Conservation (phyloP, 1,140 invertebrate species). For the Drosophila malerkotliana region DNA sequence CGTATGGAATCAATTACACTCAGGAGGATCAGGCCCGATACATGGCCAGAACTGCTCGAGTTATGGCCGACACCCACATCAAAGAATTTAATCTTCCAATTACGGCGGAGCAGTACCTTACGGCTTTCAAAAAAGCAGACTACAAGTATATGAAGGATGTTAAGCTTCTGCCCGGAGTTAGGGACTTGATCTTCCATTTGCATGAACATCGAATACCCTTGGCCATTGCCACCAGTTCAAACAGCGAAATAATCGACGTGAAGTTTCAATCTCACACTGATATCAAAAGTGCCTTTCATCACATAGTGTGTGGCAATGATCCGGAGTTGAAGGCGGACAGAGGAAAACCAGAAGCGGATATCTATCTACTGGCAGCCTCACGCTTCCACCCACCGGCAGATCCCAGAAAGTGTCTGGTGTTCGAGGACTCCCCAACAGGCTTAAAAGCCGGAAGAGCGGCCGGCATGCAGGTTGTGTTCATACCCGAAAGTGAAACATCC, state of each 20-base stretch:
- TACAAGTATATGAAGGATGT: neutral
- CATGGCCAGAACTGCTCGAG: conserved; percentile 11
- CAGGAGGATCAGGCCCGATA: conserved; percentile 7
- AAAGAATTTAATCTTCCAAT: conserved; percentile 29
- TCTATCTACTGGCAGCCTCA: conserved; percentile 93
- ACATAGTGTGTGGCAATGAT: conserved; percentile 93
- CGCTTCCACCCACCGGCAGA: conserved; percentile 90
- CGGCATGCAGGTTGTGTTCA: conserved; percentile 95
- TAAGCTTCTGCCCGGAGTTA: conserved; percentile 87
- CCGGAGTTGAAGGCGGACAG: conserved; percentile 89
- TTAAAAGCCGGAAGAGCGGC: conserved; percentile 90
- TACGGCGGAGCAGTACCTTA: neutral
- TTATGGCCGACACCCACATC: neutral
- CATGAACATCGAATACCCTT: conserved; percentile 91
- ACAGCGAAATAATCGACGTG: conserved; percentile 86
- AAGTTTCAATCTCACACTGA: conserved; percentile 90
- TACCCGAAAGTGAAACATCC: conserved; percentile 90
- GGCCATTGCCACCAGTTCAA: conserved; percentile 95
- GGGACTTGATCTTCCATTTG: conserved; percentile 91
- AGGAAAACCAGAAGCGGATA: conserved; percentile 94
- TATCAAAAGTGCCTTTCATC: conserved; percentile 90
- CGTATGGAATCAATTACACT: conserved; percentile 25
- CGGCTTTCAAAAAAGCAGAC: neutral
- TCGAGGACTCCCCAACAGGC: conserved; percentile 96
- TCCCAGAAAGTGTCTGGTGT: conserved; percentile 92